These are phyloP conservation scores for Sceloporus undulatus DNA, from an alignment of 2,113 vertebrate species.

Conservation along the genomic window DNA sequence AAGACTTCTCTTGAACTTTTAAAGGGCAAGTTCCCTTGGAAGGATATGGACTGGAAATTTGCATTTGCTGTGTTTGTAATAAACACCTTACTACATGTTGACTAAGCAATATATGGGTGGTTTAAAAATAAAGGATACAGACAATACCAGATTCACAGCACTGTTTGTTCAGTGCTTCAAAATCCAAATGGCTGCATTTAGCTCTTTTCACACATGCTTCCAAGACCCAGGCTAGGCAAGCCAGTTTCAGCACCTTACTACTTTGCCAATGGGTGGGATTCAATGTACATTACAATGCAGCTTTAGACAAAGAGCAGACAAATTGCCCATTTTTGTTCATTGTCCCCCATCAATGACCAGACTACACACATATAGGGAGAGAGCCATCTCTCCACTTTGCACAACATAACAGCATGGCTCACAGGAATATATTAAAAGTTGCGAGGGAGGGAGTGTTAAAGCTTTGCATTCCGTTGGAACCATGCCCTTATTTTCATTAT, in stretches of 20 bases:
- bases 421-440: conserved; percentile 37
- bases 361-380: conserved; percentile 31
- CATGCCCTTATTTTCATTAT: conserved; percentile 33
- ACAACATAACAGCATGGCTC: conserved; percentile 3
- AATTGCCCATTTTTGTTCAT: conserved; percentile 41
- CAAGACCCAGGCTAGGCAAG: neutral
- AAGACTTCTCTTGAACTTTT: neutral
- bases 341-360: conserved; percentile 27
- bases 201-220: conserved; percentile 2
- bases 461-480: conserved; percentile 35
- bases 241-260: conserved; percentile 17
- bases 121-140: neutral
- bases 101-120: neutral
- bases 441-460: conserved; percentile 30
- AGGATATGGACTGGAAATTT: neutral
- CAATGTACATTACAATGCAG: conserved; percentile 34
- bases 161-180: neutral
- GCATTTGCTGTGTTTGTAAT: neutral
- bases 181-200: conserved; percentile 14
- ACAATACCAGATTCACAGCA: neutral
- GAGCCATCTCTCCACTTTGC: conserved; percentile 32
- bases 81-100: neutral
- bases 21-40: neutral
- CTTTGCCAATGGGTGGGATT: conserved; percentile 24
- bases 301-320: conserved; percentile 42